Conservation (phyloP, 2,113 vertebrate species). For the Sinosuthora webbiana region DNA sequence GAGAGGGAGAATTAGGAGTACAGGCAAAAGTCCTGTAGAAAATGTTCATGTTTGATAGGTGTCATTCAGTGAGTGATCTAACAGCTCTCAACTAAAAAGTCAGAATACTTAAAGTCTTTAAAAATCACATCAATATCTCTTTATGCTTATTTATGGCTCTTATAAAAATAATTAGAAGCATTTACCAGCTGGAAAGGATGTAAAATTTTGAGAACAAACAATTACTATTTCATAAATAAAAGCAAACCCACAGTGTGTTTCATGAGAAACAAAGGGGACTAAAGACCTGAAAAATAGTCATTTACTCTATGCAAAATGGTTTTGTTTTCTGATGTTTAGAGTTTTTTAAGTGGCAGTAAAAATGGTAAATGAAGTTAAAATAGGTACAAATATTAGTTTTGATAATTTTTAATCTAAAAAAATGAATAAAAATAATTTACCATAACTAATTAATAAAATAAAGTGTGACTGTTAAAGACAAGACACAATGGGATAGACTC, state of each 20-base stretch:
- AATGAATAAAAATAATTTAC: background rate
- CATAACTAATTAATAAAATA: background rate
- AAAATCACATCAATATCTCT: background rate
- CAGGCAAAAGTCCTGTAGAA: background rate
- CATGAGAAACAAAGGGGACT: background rate
- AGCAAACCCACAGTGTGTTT: background rate
- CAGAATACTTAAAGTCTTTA: background rate
- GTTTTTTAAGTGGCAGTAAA: background rate
- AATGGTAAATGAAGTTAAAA: background rate
- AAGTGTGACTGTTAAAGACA: background rate
- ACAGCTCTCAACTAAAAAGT: background rate
- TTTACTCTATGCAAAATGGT: background rate
- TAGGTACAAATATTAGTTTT: background rate
- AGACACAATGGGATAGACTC: background rate
- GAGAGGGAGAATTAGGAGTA: background rate
- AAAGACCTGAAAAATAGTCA: background rate
- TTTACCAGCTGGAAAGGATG: background rate
- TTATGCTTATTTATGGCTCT: background rate
- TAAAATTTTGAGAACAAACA: background rate
- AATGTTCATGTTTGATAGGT: background rate
- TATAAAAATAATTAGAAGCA: background rate
- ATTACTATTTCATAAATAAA: background rate
- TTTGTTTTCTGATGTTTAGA: background rate
- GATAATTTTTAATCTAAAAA: background rate
- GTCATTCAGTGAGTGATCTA: background rate